These are phyloP conservation scores for Nasonovia ribisnigri DNA, from an alignment of 2,888 invertebrate species.

Conservation along the genomic window DNA sequence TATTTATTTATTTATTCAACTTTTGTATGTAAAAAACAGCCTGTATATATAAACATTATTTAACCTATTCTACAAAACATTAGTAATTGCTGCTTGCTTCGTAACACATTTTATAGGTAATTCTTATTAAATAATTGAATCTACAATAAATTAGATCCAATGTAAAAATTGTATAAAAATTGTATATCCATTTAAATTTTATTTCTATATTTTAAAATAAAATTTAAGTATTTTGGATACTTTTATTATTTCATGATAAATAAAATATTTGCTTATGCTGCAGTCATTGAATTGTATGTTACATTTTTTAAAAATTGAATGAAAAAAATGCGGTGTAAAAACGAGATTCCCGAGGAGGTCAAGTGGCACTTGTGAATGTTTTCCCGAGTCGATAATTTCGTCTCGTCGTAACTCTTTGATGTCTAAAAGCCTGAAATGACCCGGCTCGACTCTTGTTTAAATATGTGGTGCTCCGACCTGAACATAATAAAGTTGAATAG, in stretches of 20 bases:
- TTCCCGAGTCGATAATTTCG: conserved; percentile 63
- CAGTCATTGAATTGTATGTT: conserved; percentile 27
- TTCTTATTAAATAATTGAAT: not conserved
- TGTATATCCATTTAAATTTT: not conserved
- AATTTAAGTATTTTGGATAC: not conserved
- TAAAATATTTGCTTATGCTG: conserved; percentile 23
- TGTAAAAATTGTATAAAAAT: not conserved
- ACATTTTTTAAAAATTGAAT: conserved; percentile 36
- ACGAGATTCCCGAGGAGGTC: conserved; percentile 49
- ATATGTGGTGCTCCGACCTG: conserved; percentile 51
- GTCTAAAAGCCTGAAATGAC: conserved; percentile 62
- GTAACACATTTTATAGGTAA: not conserved
- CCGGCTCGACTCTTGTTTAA: conserved; percentile 57
- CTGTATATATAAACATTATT: not conserved
- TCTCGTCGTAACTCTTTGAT: conserved; percentile 61
- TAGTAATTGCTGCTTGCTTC: not conserved
- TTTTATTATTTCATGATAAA: not conserved
- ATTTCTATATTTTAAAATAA: not conserved
- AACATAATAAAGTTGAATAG: conserved; percentile 57
- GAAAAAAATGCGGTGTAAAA: conserved; percentile 24
- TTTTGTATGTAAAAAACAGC: not conserved
- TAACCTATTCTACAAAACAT: not conserved
- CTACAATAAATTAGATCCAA: not conserved
- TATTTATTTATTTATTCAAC: not conserved
- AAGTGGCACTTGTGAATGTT: conserved; percentile 63